phyloP scores from a whole-genome alignment of 2,113 vertebrate species.

The Panurus biarmicus region DNA sequence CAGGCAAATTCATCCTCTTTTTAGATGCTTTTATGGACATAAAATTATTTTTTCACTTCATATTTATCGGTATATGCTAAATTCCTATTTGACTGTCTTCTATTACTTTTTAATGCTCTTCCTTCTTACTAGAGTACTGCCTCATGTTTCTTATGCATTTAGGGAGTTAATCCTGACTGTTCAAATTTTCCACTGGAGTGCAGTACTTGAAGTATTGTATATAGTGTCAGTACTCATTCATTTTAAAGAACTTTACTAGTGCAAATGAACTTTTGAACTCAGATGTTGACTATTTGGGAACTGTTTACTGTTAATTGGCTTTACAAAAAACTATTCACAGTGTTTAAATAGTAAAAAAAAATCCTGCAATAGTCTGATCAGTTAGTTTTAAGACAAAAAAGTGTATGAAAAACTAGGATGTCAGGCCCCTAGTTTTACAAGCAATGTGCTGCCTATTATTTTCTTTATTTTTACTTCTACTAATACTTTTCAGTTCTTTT shows the following conservation, averaged over 20 bases:
- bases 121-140: background rate
- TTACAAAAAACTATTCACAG: background rate
- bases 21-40: background rate
- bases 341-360: background rate
- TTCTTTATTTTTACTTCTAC: background rate
- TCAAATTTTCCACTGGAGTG: background rate
- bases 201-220: background rate
- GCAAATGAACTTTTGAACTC: background rate
- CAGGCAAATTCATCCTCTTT: background rate
- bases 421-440: background rate
- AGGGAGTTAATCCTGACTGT: background rate
- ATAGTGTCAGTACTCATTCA: background rate
- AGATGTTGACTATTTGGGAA: background rate
- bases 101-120: background rate
- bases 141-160: background rate
- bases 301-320: background rate
- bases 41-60: background rate
- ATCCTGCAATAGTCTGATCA: background rate
- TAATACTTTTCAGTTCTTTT: background rate
- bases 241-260: background rate
- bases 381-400: background rate
- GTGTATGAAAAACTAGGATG: background rate
- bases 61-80: background rate
- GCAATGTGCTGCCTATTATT: background rate
- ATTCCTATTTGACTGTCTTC: background rate